Conservation (phyloP, 2,113 vertebrate species). For the Galbula dea region DNA sequence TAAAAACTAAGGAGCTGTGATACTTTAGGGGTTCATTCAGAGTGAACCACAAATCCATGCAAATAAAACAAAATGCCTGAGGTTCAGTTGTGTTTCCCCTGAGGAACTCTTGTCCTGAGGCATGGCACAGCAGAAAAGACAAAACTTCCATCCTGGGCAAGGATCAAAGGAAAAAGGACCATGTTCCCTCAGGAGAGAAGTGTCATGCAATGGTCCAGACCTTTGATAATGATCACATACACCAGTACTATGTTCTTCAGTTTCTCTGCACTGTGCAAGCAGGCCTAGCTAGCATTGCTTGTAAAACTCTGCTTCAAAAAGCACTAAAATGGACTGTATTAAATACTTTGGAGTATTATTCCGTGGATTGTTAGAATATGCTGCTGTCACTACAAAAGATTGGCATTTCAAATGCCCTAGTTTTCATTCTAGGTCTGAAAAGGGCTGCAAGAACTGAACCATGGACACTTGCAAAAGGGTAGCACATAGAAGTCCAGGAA, state of each 20-base stretch:
- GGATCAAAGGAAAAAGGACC: not conserved
- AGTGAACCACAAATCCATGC: not conserved
- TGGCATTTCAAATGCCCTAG: not conserved
- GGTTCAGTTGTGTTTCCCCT: not conserved
- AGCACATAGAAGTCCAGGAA: not conserved
- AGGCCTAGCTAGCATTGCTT: not conserved
- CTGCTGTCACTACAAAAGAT: not conserved
- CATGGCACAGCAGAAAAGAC: not conserved
- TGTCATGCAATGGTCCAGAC: not conserved
- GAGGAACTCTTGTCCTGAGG: not conserved
- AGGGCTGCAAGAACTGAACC: not conserved
- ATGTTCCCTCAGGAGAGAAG: accelerated
- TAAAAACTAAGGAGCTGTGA: not conserved
- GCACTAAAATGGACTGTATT: not conserved
- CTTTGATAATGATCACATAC: not conserved
- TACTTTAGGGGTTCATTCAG: not conserved
- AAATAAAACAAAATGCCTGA: not conserved
- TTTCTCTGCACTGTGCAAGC: not conserved
- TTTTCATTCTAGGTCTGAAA: not conserved
- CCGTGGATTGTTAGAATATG: not conserved
- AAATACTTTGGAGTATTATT: not conserved
- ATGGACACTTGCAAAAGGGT: not conserved
- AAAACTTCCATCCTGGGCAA: not conserved
- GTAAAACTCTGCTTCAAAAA: not conserved
- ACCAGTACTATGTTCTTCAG: not conserved